Evolutionary conservation across 2,113 vertebrate genomes (phyloP).

Genomic region (Ploceus nigricollis): DNA sequence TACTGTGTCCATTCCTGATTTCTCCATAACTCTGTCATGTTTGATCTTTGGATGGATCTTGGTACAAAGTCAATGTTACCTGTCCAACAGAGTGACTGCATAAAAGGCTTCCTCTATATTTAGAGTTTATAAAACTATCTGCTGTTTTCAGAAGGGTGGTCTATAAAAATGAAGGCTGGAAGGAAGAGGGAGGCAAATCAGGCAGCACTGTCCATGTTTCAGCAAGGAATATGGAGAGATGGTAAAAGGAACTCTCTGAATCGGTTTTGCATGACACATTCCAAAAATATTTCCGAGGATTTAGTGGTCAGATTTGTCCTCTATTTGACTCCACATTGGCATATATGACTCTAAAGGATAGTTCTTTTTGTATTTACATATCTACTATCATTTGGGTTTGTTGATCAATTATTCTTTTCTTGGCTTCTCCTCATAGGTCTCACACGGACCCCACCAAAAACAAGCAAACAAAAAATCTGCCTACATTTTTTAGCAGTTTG

Average conservation of each 20-base stretch:
- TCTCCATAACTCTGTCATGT: neutral
- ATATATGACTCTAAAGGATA: neutral
- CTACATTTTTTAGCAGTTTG: neutral
- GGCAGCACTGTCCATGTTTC: neutral
- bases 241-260: neutral
- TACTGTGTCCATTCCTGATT: neutral
- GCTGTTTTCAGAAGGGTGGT: neutral
- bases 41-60: neutral
- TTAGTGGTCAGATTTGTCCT: neutral
- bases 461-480: neutral
- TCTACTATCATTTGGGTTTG: neutral
- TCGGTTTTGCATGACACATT: rapidly evolving
- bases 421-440: neutral
- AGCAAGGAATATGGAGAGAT: neutral
- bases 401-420: neutral
- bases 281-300: neutral
- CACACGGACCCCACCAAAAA: neutral
- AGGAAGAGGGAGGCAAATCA: neutral
- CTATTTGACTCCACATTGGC: neutral
- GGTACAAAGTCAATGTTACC: neutral
- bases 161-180: neutral
- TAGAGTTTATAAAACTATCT: neutral
- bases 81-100: neutral
- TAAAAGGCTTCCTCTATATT: neutral
- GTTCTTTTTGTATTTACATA: neutral